Evolutionary conservation across 2,888 invertebrate species (phyloP).

Genomic region (Ophioninae sp.): DNA sequence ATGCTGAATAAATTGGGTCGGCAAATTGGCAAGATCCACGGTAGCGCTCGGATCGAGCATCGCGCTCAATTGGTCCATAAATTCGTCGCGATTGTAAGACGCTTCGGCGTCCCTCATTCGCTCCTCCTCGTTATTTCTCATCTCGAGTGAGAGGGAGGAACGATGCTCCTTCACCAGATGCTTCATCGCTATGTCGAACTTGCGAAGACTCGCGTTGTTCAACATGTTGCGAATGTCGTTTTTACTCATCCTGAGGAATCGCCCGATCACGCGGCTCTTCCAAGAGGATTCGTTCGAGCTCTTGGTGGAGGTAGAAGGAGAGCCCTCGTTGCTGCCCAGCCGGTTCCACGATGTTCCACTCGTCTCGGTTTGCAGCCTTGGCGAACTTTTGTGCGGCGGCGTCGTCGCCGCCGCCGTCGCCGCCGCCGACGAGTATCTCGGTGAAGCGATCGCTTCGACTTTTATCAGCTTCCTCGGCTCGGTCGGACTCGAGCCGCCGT

Average conservation of each 20-base stretch:
- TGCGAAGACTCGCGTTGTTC: slow-evolving; percentile 77
- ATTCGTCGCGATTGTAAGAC: slow-evolving; percentile 75
- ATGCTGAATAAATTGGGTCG: slow-evolving; percentile 84
- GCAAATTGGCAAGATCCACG: slow-evolving; percentile 83
- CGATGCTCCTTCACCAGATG: slow-evolving; percentile 76
- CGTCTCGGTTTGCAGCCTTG: background rate
- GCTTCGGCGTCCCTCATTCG: slow-evolving; percentile 69
- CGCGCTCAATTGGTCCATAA: slow-evolving; percentile 81
- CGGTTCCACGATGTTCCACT: background rate
- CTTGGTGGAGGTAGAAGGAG: slow-evolving; percentile 1
- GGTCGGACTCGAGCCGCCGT: slow-evolving; percentile 4
- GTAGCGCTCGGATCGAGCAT: slow-evolving; percentile 84
- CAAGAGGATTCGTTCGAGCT: slow-evolving; percentile 68
- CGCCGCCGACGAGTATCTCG: background rate
- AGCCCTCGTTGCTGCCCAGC: slow-evolving; percentile 21
- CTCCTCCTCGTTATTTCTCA: slow-evolving; percentile 76
- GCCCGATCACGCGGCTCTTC: slow-evolving; percentile 77
- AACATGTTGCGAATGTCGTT: slow-evolving; percentile 79
- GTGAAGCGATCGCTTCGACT: slow-evolving; percentile 16
- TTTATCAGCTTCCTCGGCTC: slow-evolving; percentile 17
- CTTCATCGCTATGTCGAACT: slow-evolving; percentile 79
- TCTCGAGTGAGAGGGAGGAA: slow-evolving; percentile 72
- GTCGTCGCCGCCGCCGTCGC: no score
- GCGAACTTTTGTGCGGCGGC: background rate
- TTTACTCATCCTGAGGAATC: slow-evolving; percentile 78